Conservation (phyloP, 2,888 invertebrate species). For the Ichneumoninae sp. region DNA sequence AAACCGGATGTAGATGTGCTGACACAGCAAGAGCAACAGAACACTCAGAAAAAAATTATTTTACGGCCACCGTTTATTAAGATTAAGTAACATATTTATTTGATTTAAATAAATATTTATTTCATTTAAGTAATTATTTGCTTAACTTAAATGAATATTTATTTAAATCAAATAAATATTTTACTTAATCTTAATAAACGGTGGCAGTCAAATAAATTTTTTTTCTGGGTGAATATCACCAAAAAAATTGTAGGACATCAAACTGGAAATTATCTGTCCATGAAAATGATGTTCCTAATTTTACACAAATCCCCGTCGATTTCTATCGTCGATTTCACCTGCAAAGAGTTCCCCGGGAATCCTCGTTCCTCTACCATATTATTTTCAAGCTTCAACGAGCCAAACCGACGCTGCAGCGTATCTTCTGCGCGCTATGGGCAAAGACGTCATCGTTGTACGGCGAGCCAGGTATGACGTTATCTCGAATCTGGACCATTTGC, state of each 20-base stretch:
- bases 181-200: too few relatives aligned
- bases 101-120: too few relatives aligned
- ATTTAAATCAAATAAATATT: too few relatives aligned
- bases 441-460: constrained; percentile 20
- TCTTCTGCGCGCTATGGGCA: constrained; percentile 18
- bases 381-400: constrained; percentile 29
- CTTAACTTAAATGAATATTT: too few relatives aligned
- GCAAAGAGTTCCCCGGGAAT: constrained; percentile 4
- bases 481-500: constrained; percentile 66
- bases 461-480: constrained; percentile 63
- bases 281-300: not conserved
- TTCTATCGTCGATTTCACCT: constrained; percentile 32
- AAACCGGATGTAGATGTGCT: not conserved
- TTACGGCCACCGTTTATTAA: too few relatives aligned
- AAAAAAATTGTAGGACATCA: not conserved
- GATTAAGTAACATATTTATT: too few relatives aligned
- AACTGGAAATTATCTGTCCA: not conserved
- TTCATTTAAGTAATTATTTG: too few relatives aligned
- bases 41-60: too few relatives aligned
- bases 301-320: constrained; percentile 25
- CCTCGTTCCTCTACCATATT: constrained; percentile 8
- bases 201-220: too few relatives aligned
- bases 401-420: constrained; percentile 19
- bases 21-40: not conserved
- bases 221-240: too few relatives aligned